Evolutionary conservation across 2,888 invertebrate species (phyloP).

Genomic region (Pocota personata): DNA sequence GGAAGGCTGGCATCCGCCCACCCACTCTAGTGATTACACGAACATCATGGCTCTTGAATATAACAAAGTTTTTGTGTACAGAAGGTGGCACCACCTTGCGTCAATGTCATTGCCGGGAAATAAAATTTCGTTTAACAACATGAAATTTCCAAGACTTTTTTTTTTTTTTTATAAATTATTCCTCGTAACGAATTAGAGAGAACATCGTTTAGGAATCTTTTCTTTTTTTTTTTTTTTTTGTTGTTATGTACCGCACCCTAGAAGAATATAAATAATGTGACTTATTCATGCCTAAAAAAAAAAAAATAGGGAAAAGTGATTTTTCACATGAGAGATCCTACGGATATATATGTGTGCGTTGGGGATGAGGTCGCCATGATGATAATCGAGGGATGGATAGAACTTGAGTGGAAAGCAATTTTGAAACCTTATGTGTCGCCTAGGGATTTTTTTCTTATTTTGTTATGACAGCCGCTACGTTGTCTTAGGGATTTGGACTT

Average conservation of each 20-base stretch:
- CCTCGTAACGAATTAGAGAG: constrained; percentile 9
- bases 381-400: neutral
- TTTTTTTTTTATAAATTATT: constrained; percentile 10
- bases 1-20: neutral
- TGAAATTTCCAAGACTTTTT: neutral
- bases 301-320: constrained; percentile 14
- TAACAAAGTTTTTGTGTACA: neutral
- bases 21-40: neutral
- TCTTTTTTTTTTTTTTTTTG: neutral
- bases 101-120: constrained; percentile 19
- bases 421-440: neutral
- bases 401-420: neutral
- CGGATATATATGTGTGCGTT: too few relatives aligned
- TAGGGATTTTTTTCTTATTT: neutral
- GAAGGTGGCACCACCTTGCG: neutral
- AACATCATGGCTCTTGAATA: neutral
- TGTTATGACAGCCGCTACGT: neutral
- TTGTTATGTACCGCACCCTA: neutral
- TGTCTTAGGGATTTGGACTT: neutral
- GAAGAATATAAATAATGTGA: neutral
- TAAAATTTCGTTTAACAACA: constrained; percentile 20
- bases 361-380: neutral
- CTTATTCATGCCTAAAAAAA: neutral
- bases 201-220: constrained; percentile 1
- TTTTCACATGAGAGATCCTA: constrained; percentile 1